Base-by-base conservation (phyloP, 2,113 vertebrate species). In the Notarius quadriscutis region DNA sequence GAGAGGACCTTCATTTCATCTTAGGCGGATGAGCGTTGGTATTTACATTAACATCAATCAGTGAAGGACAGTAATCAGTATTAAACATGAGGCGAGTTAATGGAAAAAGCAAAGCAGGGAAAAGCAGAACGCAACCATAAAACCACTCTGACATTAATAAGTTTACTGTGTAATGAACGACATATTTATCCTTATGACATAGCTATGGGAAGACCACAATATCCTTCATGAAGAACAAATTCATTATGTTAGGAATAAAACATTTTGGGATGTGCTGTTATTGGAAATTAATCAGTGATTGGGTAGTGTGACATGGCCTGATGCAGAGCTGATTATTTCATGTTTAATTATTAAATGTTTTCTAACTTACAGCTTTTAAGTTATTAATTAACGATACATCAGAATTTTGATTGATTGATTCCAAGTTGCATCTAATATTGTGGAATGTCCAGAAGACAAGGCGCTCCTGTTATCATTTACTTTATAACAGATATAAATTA, bases 1-100 rank as follows among this genome's bases (percentile, higher is more conserved):
- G 5, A 34, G 9, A 58, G n/a, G n/a, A 57, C 53, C 4, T 80
- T 58, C 25, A 48, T 74, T 78, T 53, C 55, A 53, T 79, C 75
- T 22, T 62, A 60, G 69, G n/a, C 84, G 50, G 34, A 48, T 12
- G 7, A 63, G 58, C 74, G 30, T 65, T 79, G 48, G 22, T 27
- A 79, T 78, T 79, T 79, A 86, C 62, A 80, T 65, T 80, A 69
- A 48, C 30, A 60, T 74, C 55, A 74, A 62, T 62, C 34, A 81
- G 57, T 62, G 41, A 80, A 80, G 75, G 63, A 80, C 60, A 80
- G 75, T 55, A 86, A 78, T 80, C 77, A 67, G 34, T 51, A 77
- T 77, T 62, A 62, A 63, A 75, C 51, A 69, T 53, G 63, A 10
- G 15, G 18, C 12, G 18, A 67, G 51, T 25, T 80, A 86, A 80